Evolutionary conservation across 2,113 vertebrate genomes (phyloP).

Genomic region (Ochotona curzoniae): DNA sequence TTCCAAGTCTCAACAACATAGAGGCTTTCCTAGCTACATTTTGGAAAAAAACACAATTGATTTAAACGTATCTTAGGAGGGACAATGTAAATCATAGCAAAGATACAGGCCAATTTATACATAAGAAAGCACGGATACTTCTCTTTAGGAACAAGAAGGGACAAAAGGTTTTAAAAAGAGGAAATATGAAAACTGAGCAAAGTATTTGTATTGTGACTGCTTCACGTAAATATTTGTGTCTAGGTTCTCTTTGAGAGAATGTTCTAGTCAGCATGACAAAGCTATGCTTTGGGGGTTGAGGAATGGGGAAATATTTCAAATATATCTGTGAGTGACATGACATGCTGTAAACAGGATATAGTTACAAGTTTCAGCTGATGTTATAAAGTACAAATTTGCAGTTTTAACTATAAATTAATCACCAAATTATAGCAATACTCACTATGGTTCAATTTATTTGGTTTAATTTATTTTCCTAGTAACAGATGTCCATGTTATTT

Average conservation of each 20-base stretch:
- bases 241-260: not conserved
- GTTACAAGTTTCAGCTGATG: slow-evolving; percentile 31
- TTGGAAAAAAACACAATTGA: not conserved
- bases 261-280: not conserved
- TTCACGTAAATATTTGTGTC: not conserved
- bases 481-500: slow-evolving; percentile 73
- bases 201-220: not conserved
- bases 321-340: not conserved
- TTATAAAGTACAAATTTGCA: slow-evolving; percentile 1
- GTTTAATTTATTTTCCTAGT: slow-evolving; percentile 64
- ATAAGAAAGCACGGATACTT: not conserved
- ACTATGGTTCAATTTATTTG: slow-evolving; percentile 54
- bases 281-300: not conserved
- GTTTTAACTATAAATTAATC: slow-evolving; percentile 60
- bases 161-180: not conserved
- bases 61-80: not conserved
- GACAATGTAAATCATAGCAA: not conserved
- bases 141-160: not conserved
- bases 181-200: not conserved
- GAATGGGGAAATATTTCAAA: not conserved
- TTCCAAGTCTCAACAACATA: not conserved
- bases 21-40: not conserved
- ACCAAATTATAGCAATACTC: slow-evolving; percentile 68
- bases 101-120: not conserved
- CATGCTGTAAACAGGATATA: not conserved